A percentile compares a stretch with the other conserved stretches of the same genome.
Evolutionary conservation across 1,140 invertebrate species (phyloP).

Genomic region (Sitophilus oryzae): DNA sequence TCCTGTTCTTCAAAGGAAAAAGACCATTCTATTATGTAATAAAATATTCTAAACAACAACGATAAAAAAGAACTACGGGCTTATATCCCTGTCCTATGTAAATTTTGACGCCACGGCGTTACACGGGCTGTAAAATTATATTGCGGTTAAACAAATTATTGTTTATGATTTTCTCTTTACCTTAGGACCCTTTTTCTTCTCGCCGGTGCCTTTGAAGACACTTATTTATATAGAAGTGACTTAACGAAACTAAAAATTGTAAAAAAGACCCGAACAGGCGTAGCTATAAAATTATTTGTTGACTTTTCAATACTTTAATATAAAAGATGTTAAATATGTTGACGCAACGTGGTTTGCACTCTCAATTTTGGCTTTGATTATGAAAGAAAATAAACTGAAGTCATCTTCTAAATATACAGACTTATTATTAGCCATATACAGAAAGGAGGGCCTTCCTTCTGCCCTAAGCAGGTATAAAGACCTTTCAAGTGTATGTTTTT

Average conservation of each 20-base stretch:
- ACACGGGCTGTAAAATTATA: background rate
- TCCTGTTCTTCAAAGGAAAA: background rate
- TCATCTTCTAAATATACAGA: background rate
- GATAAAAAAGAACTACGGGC: background rate
- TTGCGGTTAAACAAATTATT: background rate
- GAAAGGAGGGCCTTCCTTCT: background rate
- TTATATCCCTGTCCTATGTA: background rate
- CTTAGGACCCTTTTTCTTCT: background rate
- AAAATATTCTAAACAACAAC: conserved; percentile 6
- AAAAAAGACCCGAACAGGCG: no score
- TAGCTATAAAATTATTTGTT: no score
- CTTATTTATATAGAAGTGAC: no score
- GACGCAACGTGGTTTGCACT: no score
- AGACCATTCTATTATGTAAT: conserved; percentile 3
- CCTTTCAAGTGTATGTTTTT: conserved; percentile 2
- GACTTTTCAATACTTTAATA: no score
- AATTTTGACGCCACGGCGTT: background rate
- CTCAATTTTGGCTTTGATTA: no score
- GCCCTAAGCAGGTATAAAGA: conserved; percentile 5
- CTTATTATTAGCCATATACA: background rate
- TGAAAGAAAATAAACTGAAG: no score
- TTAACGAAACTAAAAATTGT: no score
- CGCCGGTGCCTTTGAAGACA: no score
- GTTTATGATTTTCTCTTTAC: background rate
- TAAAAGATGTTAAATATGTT: no score